Percentiles rank a stretch among this genome's conserved stretches.
Evolutionary conservation across 64 coral and sea anemone genomes (phyloP).

Genomic region (Montipora foliosa): DNA sequence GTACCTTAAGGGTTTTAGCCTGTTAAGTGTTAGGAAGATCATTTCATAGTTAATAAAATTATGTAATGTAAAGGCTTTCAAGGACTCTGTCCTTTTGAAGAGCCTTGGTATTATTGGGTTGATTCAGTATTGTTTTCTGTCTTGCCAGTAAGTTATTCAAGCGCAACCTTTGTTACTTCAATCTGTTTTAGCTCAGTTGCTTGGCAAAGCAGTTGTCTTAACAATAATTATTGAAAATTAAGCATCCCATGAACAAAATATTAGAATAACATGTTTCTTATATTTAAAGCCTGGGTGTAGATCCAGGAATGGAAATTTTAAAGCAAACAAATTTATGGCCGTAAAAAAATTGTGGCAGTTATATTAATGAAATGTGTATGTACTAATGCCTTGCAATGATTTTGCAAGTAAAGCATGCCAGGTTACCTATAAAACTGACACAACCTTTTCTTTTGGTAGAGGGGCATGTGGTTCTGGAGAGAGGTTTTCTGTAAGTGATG

Average conservation of each 20-base stretch:
- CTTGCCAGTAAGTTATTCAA: slow-evolving; percentile 13
- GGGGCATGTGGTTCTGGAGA: slow-evolving; percentile 36
- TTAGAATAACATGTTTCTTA: not conserved
- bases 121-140: too few relatives aligned
- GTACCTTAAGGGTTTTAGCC: not conserved
- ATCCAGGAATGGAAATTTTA: not conserved
- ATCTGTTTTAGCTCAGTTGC: slow-evolving; percentile 4
- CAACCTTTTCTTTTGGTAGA: slow-evolving; percentile 55
- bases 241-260: slow-evolving; percentile 26
- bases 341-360: not conserved
- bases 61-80: too few relatives aligned
- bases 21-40: slow-evolving; percentile 28
- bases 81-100: too few relatives aligned
- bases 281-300: not conserved
- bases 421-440: slow-evolving; percentile 44
- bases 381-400: slow-evolving; percentile 8
- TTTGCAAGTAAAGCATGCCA: slow-evolving; percentile 43
- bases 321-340: slow-evolving; percentile 6
- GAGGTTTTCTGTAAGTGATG: slow-evolving; percentile 63
- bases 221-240: slow-evolving; percentile 29
- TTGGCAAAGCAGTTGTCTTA: not conserved
- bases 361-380: not conserved
- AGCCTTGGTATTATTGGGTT: too few relatives aligned
- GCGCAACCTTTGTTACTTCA: not conserved
- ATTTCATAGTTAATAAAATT: slow-evolving; percentile 17